Base-by-base conservation (phyloP, 2,888 invertebrate genomes). In the Matsumyia berberina region DNA sequence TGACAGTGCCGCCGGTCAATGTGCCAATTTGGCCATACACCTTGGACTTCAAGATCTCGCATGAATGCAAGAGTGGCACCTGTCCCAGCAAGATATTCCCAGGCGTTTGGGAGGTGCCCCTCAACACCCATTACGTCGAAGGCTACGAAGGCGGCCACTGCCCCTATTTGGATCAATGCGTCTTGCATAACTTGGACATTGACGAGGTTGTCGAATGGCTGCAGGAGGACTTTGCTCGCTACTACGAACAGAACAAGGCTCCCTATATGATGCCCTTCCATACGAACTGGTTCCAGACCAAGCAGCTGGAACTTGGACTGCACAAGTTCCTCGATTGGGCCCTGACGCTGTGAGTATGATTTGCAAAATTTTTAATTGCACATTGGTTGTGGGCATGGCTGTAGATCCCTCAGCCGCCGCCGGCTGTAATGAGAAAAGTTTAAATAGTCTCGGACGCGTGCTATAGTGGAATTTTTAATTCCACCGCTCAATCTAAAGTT, bases 211-310 rank as follows among this genome's bases (percentile, higher is more conserved):
- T 97, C 70, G 95, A 96, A 89, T 98, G 97, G 97, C 93, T 97
- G 29, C 95, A 96, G 90, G 97, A 97, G 92, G 97, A 98, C 91
- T 98, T 97, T 92, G 94, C 93, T 82, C 93, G 97, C 29, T 94
- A 96, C 91, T 97, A 97, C 89, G 95, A 96, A 33, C 97, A 97
- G 90, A 97, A 97, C 91, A 94, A 96, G 85, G 97, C 97, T 0
- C 97, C 97, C 0, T 97, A 97, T 91, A 97, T 97, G 97, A 97
- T 97, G 97, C 95, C 97, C 0, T 96, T 97, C 94, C 98, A 98
- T 90, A 98, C 98, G 0, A 98, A 97, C 92, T 98, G 98, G 98
- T 98, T 98, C 93, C 97, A 96, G 90, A 96, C 95, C 88, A 96
- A 96, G 89, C 96, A 94, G 88, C 92, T 97, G 9, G 97, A 97